Evolutionary conservation across 2,888 invertebrate genomes (phyloP).

Genomic region (Sarcophaga rosellei): DNA sequence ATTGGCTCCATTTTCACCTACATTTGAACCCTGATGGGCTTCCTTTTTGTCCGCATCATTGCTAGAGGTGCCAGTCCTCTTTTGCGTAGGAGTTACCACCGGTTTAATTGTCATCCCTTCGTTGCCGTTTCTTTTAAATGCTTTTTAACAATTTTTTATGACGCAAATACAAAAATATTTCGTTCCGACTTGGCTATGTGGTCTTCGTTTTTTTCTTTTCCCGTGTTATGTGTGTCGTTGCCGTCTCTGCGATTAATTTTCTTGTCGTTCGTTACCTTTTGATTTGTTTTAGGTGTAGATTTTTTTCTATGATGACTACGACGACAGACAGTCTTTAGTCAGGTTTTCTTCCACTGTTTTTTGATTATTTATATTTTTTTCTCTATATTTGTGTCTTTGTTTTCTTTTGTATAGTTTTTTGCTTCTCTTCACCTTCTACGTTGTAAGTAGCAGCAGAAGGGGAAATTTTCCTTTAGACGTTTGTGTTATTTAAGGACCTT

Average conservation of each 20-base stretch:
- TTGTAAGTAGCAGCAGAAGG: constrained; percentile 17
- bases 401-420: constrained; percentile 56
- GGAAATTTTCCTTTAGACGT: constrained; percentile 27
- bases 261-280: constrained; percentile 20
- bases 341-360: constrained; percentile 39
- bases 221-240: constrained; percentile 2
- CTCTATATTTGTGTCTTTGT: constrained; percentile 56
- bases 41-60: constrained; percentile 74
- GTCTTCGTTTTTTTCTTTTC: constrained; percentile 31
- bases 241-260: constrained; percentile 14
- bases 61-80: constrained; percentile 73
- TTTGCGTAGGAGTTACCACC: constrained; percentile 75
- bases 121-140: background rate
- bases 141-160: constrained; percentile 9
- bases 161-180: constrained; percentile 57
- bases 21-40: constrained; percentile 71
- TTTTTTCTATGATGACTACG: constrained; percentile 44
- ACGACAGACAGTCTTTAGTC: constrained; percentile 16
- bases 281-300: background rate
- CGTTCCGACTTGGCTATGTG: constrained; percentile 15
- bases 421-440: background rate
- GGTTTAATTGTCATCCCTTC: constrained; percentile 80
- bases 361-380: constrained; percentile 46
- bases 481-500: background rate
- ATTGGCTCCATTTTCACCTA: constrained; percentile 69